Conservation (phyloP, 1,140 invertebrate genomes). For the Meloidogyne floridensis region DNA sequence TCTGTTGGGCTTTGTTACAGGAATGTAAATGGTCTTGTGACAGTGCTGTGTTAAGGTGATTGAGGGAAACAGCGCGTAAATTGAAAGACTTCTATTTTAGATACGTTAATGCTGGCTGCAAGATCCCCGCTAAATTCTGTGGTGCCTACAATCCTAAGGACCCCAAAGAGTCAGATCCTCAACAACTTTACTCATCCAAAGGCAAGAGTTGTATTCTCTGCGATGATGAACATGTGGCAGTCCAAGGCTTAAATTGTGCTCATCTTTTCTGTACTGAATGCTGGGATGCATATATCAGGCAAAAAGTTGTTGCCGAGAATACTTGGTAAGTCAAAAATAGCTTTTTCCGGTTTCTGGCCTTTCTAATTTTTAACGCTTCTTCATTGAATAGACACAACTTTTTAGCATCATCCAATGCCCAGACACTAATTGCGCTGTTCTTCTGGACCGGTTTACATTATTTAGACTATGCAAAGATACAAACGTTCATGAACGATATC, state of each 20-base stretch:
- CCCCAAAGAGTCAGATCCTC: neutral
- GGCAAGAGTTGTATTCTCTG: neutral
- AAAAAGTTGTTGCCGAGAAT: conserved; percentile 6
- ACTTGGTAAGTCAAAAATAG: neutral
- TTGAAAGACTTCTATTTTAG: neutral
- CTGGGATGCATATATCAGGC: conserved; percentile 1
- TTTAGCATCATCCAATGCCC: conserved; percentile 1
- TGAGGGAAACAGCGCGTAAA: neutral
- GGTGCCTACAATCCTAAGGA: neutral
- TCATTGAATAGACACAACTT: neutral
- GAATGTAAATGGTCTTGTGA: neutral
- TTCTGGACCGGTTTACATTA: neutral
- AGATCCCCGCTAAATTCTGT: neutral
- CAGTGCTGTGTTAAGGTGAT: neutral
- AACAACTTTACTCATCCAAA: neutral
- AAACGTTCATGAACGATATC: neutral
- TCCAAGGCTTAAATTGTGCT: conserved; percentile 3
- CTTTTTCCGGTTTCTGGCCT: no score
- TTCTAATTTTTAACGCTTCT: neutral
- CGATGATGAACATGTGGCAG: neutral
- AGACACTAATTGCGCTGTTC: neutral
- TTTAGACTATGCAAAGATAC: neutral
- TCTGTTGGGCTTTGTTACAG: neutral
- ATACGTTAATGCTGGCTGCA: neutral
- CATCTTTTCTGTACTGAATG: conserved; percentile 15